Evolutionary conservation across 2,888 invertebrate species (phyloP).

Genomic region (Dasysyrphus albostriatus): DNA sequence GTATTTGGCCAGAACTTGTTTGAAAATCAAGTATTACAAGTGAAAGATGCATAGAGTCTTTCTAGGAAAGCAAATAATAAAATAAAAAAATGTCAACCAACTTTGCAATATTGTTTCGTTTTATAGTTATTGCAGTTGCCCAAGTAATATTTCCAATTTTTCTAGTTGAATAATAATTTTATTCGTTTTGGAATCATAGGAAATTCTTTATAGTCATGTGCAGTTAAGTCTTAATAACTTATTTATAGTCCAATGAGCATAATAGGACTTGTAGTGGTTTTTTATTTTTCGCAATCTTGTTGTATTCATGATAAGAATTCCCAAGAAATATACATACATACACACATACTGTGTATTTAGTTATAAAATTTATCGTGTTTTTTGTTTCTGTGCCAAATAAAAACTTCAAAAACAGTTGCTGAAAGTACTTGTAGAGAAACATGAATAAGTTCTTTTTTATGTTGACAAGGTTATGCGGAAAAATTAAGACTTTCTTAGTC

Average conservation of each 20-base stretch:
- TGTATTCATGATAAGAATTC: background rate
- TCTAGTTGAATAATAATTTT: background rate
- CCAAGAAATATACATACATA: too few species aligned
- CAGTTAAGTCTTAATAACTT: background rate
- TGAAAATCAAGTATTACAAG: conserved; percentile 36
- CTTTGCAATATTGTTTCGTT: background rate
- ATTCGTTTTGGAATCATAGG: background rate
- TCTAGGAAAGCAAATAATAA: conserved; percentile 12
- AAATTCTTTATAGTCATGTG: too few species aligned
- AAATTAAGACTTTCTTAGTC: too few species aligned
- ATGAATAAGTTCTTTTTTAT: too few species aligned
- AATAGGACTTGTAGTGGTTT: background rate
- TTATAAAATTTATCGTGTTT: background rate
- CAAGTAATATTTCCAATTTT: background rate
- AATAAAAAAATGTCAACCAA: conserved; percentile 20
- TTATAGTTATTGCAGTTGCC: too few species aligned
- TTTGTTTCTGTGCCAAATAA: too few species aligned
- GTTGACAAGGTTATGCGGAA: too few species aligned
- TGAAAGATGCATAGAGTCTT: conserved; percentile 28
- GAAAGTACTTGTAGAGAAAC: too few species aligned
- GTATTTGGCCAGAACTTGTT: conserved; percentile 58
- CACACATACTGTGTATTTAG: too few species aligned
- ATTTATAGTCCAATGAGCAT: background rate
- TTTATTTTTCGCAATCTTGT: background rate
- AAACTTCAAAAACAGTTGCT: too few species aligned